Evolutionary conservation across 2,113 vertebrate species (phyloP), one percentile per base, ranked within the genome.

Genomic region (Mormyrus lacerda): DNA sequence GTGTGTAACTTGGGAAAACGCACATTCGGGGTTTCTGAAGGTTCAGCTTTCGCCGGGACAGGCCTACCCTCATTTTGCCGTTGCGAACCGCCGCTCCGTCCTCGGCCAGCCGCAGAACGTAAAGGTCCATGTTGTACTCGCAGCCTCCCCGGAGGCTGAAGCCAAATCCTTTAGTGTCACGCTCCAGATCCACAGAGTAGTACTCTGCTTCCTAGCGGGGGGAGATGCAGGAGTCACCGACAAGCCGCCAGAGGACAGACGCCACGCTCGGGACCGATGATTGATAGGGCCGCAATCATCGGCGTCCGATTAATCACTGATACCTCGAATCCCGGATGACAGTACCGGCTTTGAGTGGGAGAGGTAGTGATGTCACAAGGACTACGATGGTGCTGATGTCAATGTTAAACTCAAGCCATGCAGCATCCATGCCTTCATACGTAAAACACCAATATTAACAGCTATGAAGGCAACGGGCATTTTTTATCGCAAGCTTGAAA

Each of bases 61-160:
- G 91, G 55, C 96, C 0, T 96, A 99, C 98, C 97, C 96, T 97
- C 97, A 99, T 99, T 92, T 98, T 99, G 15, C 98, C 98, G 91
- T 97, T 99, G 92, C 97, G 97, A 91, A 97, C 97, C 0, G 98
- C 98, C 0, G 98, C 98, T 90, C 98, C 98, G 0, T 99, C 98
- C 94, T 99, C 98, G 1, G 98, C 98, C 88, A 99, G 95, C 91
- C 98, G 96, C 95, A 99, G 93, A 88, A 99, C 98, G 10, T 99
- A 99, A 90, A 99, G 98, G 92, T 99, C 98, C 98, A 99, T 99
- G 91, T 99, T 99, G 93, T 99, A 99, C 90, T 99, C 98, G 90
- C 97, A 96, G 82, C 98, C 98, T 4, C 98, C 98, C 90, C 98
- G 95, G 92, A 99, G 97, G 92, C 98, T 99, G 92, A 99, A 99